Base-by-base conservation (phyloP, 2,113 vertebrate genomes). In the Coryphaenoides rupestris region DNA sequence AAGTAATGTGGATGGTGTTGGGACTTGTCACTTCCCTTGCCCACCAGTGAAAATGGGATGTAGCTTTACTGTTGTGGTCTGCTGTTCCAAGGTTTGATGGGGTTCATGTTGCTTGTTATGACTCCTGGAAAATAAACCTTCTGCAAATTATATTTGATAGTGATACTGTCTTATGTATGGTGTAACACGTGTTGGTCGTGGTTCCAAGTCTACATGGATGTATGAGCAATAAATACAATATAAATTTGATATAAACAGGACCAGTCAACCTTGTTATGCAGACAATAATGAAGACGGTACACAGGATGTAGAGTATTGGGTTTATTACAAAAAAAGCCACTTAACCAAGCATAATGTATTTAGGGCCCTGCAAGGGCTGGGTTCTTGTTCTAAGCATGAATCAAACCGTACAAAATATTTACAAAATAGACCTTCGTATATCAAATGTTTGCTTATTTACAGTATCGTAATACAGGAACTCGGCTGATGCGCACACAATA, bases 401-500 rank as follows among this genome's bases (percentile, higher is more conserved):
- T 58, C 64, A 69, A 87, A 87, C 73, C 58, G 78, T 90, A 90
- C 73, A 89, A 88, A 88, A 85, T 89, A 90, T 86, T 87, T 88
- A 88, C 87, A 91, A 81, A 85, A 79, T 89, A 76, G 76, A 80
- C 83, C 86, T 21, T 57, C 65, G 70, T 77, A 77, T 86, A 89
- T 78, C 80, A 84, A 87, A 86, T 75, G 73, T 65, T 53, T 85
- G 72, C 68, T 53, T 85, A 87, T 86, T 77, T 87, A 89, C 86
- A 89, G 73, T 75, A 56, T 72, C 72, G 60, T 83, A 81, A 73
- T 77, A 73, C 76, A 81, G 59, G 26, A 75, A 71, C 70, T 78
- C 52, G 73, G 76, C 19, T 53, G 17, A 53, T 54, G n/a, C n/a
- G n/a, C 52, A 54, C 52, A 65, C 7, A 26, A 26, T 63, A 55